Base-by-base conservation (phyloP, 2,888 invertebrate species). In the Diaperis boleti region DNA sequence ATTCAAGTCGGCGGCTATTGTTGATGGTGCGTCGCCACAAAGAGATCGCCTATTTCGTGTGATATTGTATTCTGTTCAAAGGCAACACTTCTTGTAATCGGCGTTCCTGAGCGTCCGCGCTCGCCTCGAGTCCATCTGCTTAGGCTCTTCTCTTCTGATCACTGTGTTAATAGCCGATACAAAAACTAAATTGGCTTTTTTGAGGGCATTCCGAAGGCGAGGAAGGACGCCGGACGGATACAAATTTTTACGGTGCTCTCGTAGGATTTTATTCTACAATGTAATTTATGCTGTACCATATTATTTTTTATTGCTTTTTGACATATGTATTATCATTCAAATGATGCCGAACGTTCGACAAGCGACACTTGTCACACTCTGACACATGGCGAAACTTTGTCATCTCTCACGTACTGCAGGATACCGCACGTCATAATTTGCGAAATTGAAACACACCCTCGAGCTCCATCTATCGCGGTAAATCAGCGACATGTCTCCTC, bases 41-140 rank as follows among this genome's bases (percentile, higher is more conserved):
- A 56, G 59, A 56, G 44, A 56, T 62, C 62, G 66, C 54, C 66
- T 68, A 68, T 67, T 70, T 68, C 62, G 62, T 64, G 59, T 67
- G 62, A 65, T 66, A 70, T 70, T 70, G 68, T 64, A 60, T 62
- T 55, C 64, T 49, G 20, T 57, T 55, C 49, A 57, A 62, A 62
- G 50, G 50, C 50, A 29, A 14, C 47, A 22, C 56, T 49, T 56
- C 62, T 47, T 62, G 56, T 57, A 57, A 42, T 10, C 50, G 56
- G 49, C 62, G 56, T 62, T 49, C 62, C 62, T 62, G 22, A 47
- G 35, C 62, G 62, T 62, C 49, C 56, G 44, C 55, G 49, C 39
- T 59, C 54, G 41, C 50, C 49, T 37, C 6, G 33, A 61, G 18
- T 61, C 56, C 56, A 61, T 54, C 61, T 61, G 61, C 42, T 54